These are phyloP conservation scores for Fissipunctia ypsillon DNA, from an alignment of 2,888 invertebrate species.

Conservation along the genomic window DNA sequence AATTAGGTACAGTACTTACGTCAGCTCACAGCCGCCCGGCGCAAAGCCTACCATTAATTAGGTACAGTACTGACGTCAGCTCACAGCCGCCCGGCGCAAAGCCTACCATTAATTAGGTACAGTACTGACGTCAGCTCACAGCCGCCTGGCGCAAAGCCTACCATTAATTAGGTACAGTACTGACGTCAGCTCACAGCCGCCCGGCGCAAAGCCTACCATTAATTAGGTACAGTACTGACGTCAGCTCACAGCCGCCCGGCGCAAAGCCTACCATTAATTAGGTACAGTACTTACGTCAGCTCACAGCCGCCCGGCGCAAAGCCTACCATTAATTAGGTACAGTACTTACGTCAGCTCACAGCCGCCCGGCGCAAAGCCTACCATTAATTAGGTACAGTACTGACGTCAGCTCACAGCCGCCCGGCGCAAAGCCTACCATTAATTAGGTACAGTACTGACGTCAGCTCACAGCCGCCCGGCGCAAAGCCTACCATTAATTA, in stretches of 20 bases:
- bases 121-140: neutral
- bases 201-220: neutral
- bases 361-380: neutral
- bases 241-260: neutral
- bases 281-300: neutral
- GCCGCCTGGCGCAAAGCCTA: neutral
- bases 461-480: neutral
- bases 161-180: neutral
- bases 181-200: neutral
- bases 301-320: neutral
- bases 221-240: neutral
- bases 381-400: neutral
- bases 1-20: neutral
- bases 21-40: neutral
- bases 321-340: neutral
- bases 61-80: neutral
- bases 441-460: neutral
- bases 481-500: neutral
- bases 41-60: neutral
- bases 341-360: neutral
- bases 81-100: neutral
- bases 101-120: neutral
- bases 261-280: neutral
- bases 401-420: neutral
- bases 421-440: neutral